Evolutionary conservation across 2,113 vertebrate genomes (phyloP), one percentile per base, ranked within the genome.

Genomic region (Entelurus aequoreus): DNA sequence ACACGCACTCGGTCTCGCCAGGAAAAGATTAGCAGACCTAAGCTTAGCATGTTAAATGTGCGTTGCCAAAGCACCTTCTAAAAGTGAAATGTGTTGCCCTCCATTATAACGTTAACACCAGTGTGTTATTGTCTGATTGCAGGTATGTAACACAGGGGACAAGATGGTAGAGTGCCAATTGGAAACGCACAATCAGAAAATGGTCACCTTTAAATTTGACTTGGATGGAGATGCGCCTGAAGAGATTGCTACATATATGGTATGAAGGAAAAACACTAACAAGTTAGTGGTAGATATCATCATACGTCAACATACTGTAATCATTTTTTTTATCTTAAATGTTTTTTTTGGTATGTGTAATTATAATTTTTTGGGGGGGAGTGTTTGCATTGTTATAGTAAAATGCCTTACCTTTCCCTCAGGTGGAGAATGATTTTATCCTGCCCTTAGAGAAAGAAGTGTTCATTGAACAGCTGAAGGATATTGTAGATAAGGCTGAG

Each of bases 131-230:
- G 37, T 63, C 11, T 54, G 11, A 19, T 55, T 68, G 48, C 77
- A 98, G 97, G 95, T 99, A 4, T 95, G 92, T 65, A 94, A 98
- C 85, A 96, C 94, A 0, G 97, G 96, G 0, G 97, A 99, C 83
- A 99, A 99, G 88, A 98, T 99, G 96, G 97, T 99, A 15, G 96
- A 99, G 75, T 99, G 97, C 74, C 97, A 98, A 81, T 79, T 99
- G 65, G 97, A 99, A 80, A 99, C 97, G 1, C 96, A 99, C 67
- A 99, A 99, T 81, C 97, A 98, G 81, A 99, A 98, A 86, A 99
- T 98, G 95, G 97, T 99, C 72, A 99, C 97, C 0, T 99, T 99
- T 78, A 98, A 98, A 79, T 99, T 99, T 71, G 96, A 99, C 76
- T 87, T 98, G 82, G 96, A 99, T 35, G 96, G 95, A 6, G 97